A percentile compares a stretch with the other conserved stretches of the same genome.
These are phyloP conservation scores for Drosophila melanogaster DNA, from an alignment of 1,140 invertebrate species.

Conservation along the genomic window Release_6_plus_ISO1_MT NT_037436.4:16468501-16469000, in stretches of 20 bases:
- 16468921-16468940: constrained; percentile 61
- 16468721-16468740: constrained; percentile 11
- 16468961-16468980: constrained; percentile 78
- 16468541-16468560: constrained; percentile 22
- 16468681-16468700: not conserved
- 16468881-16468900: constrained; percentile 38
- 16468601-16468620: not conserved
- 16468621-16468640: not conserved
- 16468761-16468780: constrained; percentile 41
- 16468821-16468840: constrained; percentile 27
- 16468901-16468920: constrained; percentile 40
- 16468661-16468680: too few relatives aligned
- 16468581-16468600: not conserved
- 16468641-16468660: too few relatives aligned
- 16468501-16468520: constrained; percentile 31
- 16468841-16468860: constrained; percentile 55
- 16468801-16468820: constrained; percentile 37
- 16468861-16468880: constrained; percentile 34
- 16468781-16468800: constrained; percentile 40
- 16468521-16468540: constrained; percentile 53
- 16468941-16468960: constrained; percentile 66
- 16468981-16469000: constrained; percentile 66
- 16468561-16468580: constrained; percentile 3
- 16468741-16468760: constrained; percentile 32
- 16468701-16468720: constrained; percentile 17